Evolutionary conservation across 2,113 vertebrate species (phyloP).

Genomic region (Pangasianodon gigas): DNA sequence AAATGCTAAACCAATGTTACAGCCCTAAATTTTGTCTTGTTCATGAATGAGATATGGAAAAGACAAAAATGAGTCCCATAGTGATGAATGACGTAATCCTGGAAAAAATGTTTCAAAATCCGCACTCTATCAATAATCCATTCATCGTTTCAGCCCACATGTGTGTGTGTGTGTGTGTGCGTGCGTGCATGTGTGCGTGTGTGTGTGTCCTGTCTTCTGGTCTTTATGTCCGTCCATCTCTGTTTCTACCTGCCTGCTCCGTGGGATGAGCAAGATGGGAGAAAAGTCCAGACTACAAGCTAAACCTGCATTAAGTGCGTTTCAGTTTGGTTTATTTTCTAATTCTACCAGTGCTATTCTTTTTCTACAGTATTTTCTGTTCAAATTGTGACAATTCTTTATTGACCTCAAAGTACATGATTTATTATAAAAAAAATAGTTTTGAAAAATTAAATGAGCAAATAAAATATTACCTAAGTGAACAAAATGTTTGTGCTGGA

Average conservation of each 20-base stretch:
- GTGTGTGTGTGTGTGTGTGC: background rate
- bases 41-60: background rate
- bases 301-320: slow-evolving; percentile 68
- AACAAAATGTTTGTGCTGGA: slow-evolving; percentile 57
- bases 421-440: slow-evolving; percentile 65
- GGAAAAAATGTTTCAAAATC: background rate
- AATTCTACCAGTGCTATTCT: slow-evolving; percentile 58
- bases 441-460: slow-evolving; percentile 68
- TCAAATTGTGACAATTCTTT: slow-evolving; percentile 64
- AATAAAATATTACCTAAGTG: slow-evolving; percentile 70
- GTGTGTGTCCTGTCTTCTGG: slow-evolving; percentile 68
- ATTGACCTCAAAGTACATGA: slow-evolving; percentile 63
- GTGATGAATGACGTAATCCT: background rate
- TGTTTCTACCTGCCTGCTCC: slow-evolving; percentile 56
- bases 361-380: slow-evolving; percentile 62
- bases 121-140: background rate
- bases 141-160: background rate
- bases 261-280: slow-evolving; percentile 69
- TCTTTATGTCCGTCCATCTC: slow-evolving; percentile 35
- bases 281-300: slow-evolving; percentile 66
- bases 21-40: background rate
- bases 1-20: slow-evolving; percentile 31
- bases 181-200: background rate
- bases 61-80: background rate
- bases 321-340: slow-evolving; percentile 56